phyloP scores from a whole-genome alignment of 2,113 vertebrate genomes.

The Ailuropoda melanoleuca region DNA sequence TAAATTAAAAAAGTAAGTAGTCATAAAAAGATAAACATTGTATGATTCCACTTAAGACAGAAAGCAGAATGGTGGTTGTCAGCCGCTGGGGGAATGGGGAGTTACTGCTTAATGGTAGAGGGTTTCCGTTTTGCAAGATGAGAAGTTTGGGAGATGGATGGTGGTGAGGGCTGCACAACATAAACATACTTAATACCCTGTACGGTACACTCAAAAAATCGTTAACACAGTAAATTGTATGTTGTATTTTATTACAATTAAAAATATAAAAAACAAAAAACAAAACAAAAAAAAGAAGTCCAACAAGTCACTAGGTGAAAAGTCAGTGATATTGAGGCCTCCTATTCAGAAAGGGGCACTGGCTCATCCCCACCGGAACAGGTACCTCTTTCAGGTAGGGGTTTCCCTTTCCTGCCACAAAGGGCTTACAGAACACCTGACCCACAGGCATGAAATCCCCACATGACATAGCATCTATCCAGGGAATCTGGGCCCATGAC shows the following conservation, averaged over 20 bases:
- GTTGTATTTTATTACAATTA: neutral
- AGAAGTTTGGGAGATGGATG: neutral
- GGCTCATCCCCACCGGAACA: neutral
- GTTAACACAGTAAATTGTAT: neutral
- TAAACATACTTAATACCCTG: neutral
- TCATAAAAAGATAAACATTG: neutral
- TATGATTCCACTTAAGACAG: neutral
- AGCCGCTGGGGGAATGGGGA: neutral
- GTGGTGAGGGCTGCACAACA: neutral
- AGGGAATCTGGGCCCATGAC: neutral
- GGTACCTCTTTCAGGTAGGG: neutral
- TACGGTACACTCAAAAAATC: neutral
- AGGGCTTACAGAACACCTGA: neutral
- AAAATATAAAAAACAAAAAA: neutral
- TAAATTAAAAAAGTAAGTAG: neutral
- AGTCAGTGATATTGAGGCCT: neutral
- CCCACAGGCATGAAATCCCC: neutral
- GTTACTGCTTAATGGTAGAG: neutral
- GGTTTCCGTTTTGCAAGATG: neutral
- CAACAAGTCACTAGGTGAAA: neutral
- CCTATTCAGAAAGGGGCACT: neutral
- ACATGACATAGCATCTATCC: neutral
- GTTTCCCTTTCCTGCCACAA: neutral
- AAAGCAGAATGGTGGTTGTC: neutral
- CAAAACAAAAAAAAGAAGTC: no score